Conservation (phyloP, 2,888 invertebrate species). For the Acheta domesticus region DNA sequence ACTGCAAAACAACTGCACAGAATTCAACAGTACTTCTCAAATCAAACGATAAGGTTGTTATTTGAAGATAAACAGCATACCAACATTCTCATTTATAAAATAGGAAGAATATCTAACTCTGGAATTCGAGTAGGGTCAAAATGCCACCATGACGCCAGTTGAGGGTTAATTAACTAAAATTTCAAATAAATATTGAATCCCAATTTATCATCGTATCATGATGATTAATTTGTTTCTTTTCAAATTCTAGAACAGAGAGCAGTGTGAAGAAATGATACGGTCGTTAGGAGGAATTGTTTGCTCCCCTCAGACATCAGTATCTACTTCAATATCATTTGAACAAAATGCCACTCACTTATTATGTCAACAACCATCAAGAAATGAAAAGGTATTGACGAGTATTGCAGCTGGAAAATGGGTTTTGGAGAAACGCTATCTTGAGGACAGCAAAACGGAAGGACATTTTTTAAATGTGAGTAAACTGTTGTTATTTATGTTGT, state of each 20-base stretch:
- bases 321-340: conserved; percentile 51
- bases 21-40: no score
- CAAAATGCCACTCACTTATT: conserved; percentile 70
- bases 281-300: conserved; percentile 64
- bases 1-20: no score
- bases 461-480: conserved; percentile 60
- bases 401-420: conserved; percentile 89
- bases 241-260: conserved; percentile 51
- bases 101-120: no score
- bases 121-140: no score
- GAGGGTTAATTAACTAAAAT: neutral
- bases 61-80: no score
- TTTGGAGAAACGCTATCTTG: conserved; percentile 73
- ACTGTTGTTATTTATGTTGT: neutral
- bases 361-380: conserved; percentile 66
- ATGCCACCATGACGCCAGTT: no score
- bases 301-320: conserved; percentile 45
- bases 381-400: conserved; percentile 82
- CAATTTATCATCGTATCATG: neutral
- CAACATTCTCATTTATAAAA: no score
- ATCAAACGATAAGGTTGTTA: no score
- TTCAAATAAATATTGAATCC: neutral
- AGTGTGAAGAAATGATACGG: conserved; percentile 55
- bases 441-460: conserved; percentile 59
- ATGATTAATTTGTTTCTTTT: conserved; percentile 12